Evolutionary conservation across 2,797 vertebrate genomes (phyloP).

Genomic region (Pantherophis alleghaniensis): DNA sequence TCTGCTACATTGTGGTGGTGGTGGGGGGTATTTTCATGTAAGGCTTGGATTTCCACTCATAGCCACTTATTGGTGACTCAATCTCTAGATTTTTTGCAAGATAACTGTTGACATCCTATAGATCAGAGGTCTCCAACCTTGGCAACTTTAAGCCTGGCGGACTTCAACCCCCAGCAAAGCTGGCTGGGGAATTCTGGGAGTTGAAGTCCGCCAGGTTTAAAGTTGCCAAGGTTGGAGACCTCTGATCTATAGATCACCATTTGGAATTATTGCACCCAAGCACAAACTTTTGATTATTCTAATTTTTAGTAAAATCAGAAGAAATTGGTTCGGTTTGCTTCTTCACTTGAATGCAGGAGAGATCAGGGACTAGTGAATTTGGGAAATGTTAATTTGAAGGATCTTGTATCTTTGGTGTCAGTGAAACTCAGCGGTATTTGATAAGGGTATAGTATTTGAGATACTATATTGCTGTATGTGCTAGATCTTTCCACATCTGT

Average conservation of each 20-base stretch:
- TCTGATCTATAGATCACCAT: neutral
- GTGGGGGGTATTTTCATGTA: neutral
- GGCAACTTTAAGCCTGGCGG: too few species aligned
- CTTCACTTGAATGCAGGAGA: neutral
- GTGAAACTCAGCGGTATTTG: neutral
- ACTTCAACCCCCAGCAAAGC: too few species aligned
- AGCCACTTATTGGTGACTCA: neutral
- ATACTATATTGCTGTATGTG: neutral
- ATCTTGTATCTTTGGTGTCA: neutral
- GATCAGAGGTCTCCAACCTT: neutral
- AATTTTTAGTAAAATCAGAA: neutral
- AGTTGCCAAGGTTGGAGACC: too few species aligned
- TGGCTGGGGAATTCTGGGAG: too few species aligned
- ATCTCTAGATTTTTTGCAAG: neutral
- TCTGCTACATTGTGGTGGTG: neutral
- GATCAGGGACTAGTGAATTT: neutral
- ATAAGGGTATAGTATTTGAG: neutral
- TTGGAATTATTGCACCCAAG: neutral
- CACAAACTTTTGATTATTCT: neutral
- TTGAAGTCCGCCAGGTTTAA: too few species aligned
- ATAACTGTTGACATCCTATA: neutral
- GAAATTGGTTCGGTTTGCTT: neutral
- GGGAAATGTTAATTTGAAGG: neutral
- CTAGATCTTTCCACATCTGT: neutral
- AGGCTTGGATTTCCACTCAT: neutral